Conservation (phyloP, 1,140 invertebrate species). For the Bathynomus jamesi region DNA sequence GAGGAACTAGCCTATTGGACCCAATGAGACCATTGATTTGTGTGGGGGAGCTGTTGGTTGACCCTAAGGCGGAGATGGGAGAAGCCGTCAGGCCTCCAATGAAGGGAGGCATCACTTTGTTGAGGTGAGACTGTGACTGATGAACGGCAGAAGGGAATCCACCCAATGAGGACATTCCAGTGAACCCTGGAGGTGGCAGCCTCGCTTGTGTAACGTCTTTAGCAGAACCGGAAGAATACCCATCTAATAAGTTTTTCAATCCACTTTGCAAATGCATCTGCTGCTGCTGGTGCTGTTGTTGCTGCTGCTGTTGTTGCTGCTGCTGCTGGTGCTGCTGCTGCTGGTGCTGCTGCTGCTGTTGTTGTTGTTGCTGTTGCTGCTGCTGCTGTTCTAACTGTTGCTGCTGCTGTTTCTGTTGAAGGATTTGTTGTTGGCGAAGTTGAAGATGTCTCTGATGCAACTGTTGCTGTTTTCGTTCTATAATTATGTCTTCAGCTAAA, state of each 20-base stretch:
- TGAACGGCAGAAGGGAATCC: neutral
- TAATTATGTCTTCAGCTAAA: slow-evolving; percentile 85
- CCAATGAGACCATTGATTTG: slow-evolving; percentile 36
- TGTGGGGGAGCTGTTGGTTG: slow-evolving; percentile 19
- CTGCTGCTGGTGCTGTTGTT: slow-evolving; percentile 42
- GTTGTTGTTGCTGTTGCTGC: slow-evolving; percentile 17
- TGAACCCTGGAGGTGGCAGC: slow-evolving; percentile 63
- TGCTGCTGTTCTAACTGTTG: slow-evolving; percentile 42
- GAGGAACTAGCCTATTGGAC: slow-evolving; percentile 37
- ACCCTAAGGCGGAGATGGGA: slow-evolving; percentile 4
- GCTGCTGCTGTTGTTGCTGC: slow-evolving; percentile 40
- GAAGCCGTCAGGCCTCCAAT: slow-evolving; percentile 9
- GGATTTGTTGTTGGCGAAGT: slow-evolving; percentile 46
- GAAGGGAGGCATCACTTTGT: slow-evolving; percentile 20
- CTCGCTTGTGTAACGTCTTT: slow-evolving; percentile 47
- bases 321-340: slow-evolving; percentile 41
- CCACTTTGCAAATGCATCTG: slow-evolving; percentile 33
- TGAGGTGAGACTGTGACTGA: slow-evolving; percentile 4
- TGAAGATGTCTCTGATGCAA: slow-evolving; percentile 47
- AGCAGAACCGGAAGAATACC: slow-evolving; percentile 7
- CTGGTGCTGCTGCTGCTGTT: slow-evolving; percentile 18
- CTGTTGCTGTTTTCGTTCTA: slow-evolving; percentile 54
- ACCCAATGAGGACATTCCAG: slow-evolving; percentile 24
- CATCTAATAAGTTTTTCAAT: slow-evolving; percentile 18
- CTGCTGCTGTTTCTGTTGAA: slow-evolving; percentile 40